phyloP scores from a whole-genome alignment of 2,113 vertebrate species.

The Scopus umbretta region DNA sequence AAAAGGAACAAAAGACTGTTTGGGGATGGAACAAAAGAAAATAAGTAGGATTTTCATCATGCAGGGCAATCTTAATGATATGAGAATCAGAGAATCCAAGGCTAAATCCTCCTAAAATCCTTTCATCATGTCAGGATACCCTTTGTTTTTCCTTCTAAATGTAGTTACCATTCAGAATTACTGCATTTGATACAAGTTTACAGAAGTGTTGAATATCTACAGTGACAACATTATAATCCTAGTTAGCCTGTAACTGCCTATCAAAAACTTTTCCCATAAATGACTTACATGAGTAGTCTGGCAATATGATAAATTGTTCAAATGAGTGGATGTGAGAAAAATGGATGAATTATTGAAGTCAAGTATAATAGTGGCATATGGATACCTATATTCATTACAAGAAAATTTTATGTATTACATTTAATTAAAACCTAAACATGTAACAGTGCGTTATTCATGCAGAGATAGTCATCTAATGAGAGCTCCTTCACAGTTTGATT shows the following conservation, averaged over 20 bases:
- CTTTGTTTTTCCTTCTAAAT: neutral
- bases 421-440: slow-evolving; percentile 63
- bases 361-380: neutral
- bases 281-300: neutral
- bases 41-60: neutral
- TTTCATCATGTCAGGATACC: neutral
- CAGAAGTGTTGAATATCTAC: neutral
- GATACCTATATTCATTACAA: slow-evolving; percentile 15
- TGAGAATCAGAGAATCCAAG: neutral
- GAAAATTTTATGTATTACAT: slow-evolving; percentile 21
- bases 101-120: neutral
- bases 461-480: slow-evolving; percentile 15
- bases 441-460: slow-evolving; percentile 39
- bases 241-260: neutral
- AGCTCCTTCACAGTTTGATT: slow-evolving; percentile 14
- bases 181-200: neutral
- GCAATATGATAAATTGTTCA: neutral
- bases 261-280: neutral
- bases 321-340: neutral
- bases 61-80: neutral
- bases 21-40: neutral
- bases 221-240: neutral
- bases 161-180: neutral
- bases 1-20: neutral
- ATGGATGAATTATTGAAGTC: neutral